Evolutionary conservation across 2,888 invertebrate species (phyloP).

Genomic region (Clanis bilineata): DNA sequence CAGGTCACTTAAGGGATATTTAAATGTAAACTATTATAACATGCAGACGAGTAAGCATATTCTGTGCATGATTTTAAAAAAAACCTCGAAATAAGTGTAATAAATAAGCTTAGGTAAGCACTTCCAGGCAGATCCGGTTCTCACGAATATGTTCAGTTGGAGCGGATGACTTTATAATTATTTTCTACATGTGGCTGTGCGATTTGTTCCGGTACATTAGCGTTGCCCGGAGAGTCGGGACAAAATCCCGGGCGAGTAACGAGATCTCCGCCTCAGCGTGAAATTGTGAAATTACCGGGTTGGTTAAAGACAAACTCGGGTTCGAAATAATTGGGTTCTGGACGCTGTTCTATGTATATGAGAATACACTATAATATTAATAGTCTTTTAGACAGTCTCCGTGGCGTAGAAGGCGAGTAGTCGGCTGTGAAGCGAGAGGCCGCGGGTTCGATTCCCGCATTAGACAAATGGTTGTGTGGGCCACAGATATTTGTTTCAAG

Average conservation of each 20-base stretch:
- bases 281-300: constrained; percentile 76
- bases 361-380: too few relatives aligned
- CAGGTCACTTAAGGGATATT: background rate
- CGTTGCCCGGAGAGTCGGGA: constrained; percentile 58
- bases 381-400: too few relatives aligned
- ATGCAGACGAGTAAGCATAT: background rate
- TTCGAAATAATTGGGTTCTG: constrained; percentile 36
- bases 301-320: constrained; percentile 44
- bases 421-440: too few relatives aligned
- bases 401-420: too few relatives aligned
- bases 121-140: constrained; percentile 59
- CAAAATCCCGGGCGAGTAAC: constrained; percentile 66
- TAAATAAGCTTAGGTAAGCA: constrained; percentile 56
- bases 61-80: background rate
- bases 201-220: constrained; percentile 75
- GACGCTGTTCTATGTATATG: background rate
- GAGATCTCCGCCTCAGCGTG: constrained; percentile 74
- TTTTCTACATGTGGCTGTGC: constrained; percentile 69
- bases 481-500: too few relatives aligned
- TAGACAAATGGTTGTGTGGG: too few relatives aligned
- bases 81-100: constrained; percentile 23
- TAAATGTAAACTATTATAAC: constrained; percentile 7
- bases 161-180: constrained; percentile 71
- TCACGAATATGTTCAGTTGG: constrained; percentile 55
- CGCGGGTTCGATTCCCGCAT: too few relatives aligned